Evolutionary conservation across 2,888 invertebrate species (phyloP), one percentile per base, ranked within the genome.

Genomic region (Melieria crassipennis): DNA sequence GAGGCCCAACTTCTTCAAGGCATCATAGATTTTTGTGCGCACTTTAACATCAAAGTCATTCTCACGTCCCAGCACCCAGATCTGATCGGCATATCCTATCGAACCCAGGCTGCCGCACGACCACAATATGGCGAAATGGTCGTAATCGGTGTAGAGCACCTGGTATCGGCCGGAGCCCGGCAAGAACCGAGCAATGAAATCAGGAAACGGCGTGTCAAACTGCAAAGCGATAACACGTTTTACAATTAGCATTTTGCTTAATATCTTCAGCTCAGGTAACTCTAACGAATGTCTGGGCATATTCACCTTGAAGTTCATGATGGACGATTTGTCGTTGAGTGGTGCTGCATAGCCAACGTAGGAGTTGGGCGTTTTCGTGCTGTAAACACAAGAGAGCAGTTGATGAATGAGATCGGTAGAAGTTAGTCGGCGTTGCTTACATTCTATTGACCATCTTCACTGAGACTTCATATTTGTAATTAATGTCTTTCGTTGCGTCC

Each of bases 151-250:
- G 80, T 91, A 90, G 43, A 93, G 88, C 61, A 93, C 88, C 85
- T 90, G 90, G 87, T 93, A 93, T 75, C 89, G 89, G 0, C 93
- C 93, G 7, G 92, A 91, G 61, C 92, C 93, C 7, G 93, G 93
- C 78, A 93, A 84, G 79, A 92, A 87, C 52, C 91, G 88, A 7
- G 91, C 90, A 69, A 93, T 87, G 30, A 91, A 85, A 80, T 90
- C 90, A 16, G 93, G 93, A 82, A 93, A 88, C 10, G 89, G 88
- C 48, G 89, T 89, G 73, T 88, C 89, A 7, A 92, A 89, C 88
- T 91, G 89, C 4, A 61, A 13, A 56, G 16, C 7, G 45, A 43
- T 0, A 30, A 30, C 30, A 30, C 5, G 13, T 45, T 69, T 56
- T n/a, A 57, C 5, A 9, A 16, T 42, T 48, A 56, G 47, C 42